Evolutionary conservation across 1,140 invertebrate species (phyloP), one percentile per base, ranked within the genome.

Genomic region (Pogonus chalceus): DNA sequence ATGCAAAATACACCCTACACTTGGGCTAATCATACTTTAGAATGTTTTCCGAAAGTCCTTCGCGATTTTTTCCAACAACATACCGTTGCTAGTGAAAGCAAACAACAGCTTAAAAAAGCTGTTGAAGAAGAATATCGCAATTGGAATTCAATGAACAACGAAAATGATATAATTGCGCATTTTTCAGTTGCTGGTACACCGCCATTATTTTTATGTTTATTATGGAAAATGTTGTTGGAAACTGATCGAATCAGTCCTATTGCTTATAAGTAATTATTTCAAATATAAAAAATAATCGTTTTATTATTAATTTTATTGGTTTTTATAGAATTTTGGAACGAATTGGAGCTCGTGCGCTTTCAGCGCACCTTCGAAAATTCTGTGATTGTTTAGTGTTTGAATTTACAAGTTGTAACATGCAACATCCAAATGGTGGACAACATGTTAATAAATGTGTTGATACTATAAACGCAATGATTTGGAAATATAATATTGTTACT

Each of bases 141-240:
- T 67, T 97, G 93, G 92, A 87, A 88, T 37, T 92, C 90, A 0
- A 96, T 96, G 92, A 92, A 83, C 20, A 96, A 94, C 71, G 94
- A 97, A 67, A 92, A 91, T 66, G 93, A 97, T 66, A 92, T 96
- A 12, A 92, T 97, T 59, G 82, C 90, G 2, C 93, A 97, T 69
- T 98, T 97, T 67, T 91, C 92, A 1, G 85, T 90, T 2, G 87
- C 89, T 39, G 85, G 87, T 22, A 91, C 90, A 2, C 88, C 90
- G 22, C 87, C 90, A 1, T 68, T 97, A 7, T 97, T 98, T 66
- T 70, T 93, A 0, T 93, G 87, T 64, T 73, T 98, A n/a, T 69
- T 97, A 0, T 97, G 92, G 84, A 96, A 96, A 71, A 95, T 95
- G 81, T 84, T 97, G 56, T 78, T 96, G 48, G 93, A 97, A 66